phyloP scores from a whole-genome alignment of 2,888 invertebrate species.

The Tryphoninae sp. region DNA sequence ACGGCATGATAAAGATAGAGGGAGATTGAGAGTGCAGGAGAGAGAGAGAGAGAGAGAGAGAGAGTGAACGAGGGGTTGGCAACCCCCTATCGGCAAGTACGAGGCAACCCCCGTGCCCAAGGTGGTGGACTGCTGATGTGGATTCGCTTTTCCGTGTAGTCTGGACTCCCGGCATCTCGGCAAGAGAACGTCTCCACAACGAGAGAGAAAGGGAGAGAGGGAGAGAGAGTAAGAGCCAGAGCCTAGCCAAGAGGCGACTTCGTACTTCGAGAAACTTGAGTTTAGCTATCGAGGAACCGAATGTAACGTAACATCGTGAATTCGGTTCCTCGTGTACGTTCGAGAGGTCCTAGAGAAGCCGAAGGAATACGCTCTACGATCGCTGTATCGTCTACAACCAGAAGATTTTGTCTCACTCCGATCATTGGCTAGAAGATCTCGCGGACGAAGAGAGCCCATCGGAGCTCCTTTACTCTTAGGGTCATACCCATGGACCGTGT shows the following conservation, averaged over 20 bases:
- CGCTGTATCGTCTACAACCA: slow-evolving; percentile 45
- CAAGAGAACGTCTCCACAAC: slow-evolving; percentile 35
- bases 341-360: slow-evolving; percentile 46
- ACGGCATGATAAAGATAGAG: slow-evolving; percentile 50
- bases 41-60: slow-evolving; percentile 47
- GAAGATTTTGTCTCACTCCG: slow-evolving; percentile 47
- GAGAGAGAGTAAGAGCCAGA: slow-evolving; percentile 14
- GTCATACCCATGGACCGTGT: slow-evolving; percentile 43
- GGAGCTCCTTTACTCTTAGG: slow-evolving; percentile 32
- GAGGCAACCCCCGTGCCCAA: slow-evolving; percentile 51
- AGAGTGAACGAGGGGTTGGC: slow-evolving; percentile 51
- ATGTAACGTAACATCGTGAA: slow-evolving; percentile 67
- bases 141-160: slow-evolving; percentile 47
- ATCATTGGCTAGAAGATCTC: slow-evolving; percentile 42
- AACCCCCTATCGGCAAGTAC: slow-evolving; percentile 62
- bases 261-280: slow-evolving; percentile 67
- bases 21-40: slow-evolving; percentile 39
- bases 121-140: slow-evolving; percentile 52
- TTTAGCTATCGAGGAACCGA: slow-evolving; percentile 71
- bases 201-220: slow-evolving; percentile 17
- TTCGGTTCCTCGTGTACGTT: slow-evolving; percentile 53
- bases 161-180: slow-evolving; percentile 47
- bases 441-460: slow-evolving; percentile 40
- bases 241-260: slow-evolving; percentile 56
- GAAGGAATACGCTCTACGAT: slow-evolving; percentile 41